Evolutionary conservation across 2,113 vertebrate genomes (phyloP).

Genomic region (Amphilophus citrinellus): DNA sequence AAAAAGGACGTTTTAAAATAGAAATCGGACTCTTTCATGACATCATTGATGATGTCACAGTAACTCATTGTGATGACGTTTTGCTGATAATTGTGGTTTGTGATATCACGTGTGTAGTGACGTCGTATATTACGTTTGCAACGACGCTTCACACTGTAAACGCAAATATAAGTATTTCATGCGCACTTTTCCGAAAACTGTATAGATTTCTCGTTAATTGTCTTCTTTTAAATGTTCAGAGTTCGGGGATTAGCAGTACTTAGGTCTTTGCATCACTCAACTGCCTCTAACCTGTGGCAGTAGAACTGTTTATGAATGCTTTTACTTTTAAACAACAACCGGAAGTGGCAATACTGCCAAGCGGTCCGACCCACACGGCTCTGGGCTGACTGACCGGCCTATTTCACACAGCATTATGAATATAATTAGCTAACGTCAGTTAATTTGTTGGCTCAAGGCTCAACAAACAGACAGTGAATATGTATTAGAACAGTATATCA

Average conservation of each 20-base stretch:
- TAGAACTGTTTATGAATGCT: background rate
- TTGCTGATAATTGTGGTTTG: no score
- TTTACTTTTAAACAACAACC: constrained; percentile 22
- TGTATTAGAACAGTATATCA: background rate
- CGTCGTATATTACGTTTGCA: no score
- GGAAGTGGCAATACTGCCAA: constrained; percentile 5
- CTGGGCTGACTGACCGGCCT: background rate
- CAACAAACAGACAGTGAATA: background rate
- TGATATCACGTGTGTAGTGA: no score
- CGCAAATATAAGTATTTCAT: constrained; percentile 1
- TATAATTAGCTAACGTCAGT: background rate
- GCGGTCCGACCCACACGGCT: background rate
- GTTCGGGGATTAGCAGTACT: background rate
- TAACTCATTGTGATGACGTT: no score
- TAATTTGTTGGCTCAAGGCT: background rate
- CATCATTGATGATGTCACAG: no score
- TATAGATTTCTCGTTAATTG: background rate
- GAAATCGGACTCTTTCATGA: no score
- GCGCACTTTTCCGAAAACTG: background rate
- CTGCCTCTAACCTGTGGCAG: background rate
- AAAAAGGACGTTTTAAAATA: no score
- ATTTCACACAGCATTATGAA: constrained; percentile 14
- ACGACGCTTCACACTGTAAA: background rate
- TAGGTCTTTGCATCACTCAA: background rate
- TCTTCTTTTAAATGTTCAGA: background rate